Conservation (phyloP, 2,113 vertebrate species). For the Charina bottae region DNA sequence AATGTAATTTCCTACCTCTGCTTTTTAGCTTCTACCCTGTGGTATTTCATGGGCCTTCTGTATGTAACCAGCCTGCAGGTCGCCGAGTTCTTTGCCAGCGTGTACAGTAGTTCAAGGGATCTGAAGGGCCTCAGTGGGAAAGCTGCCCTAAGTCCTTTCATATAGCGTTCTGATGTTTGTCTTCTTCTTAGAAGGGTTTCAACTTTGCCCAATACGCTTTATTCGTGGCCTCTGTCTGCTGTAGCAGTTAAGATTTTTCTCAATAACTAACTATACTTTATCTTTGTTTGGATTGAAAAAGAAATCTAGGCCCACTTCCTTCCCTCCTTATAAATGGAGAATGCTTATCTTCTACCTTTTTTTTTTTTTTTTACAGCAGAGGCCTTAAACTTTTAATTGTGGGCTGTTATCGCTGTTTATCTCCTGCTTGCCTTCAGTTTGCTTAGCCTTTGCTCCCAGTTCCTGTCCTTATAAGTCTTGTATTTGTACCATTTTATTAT, state of each 20-base stretch:
- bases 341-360: neutral
- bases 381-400: neutral
- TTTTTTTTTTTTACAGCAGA: neutral
- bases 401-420: neutral
- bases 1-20: neutral
- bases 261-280: neutral
- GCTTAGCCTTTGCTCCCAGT: conserved; percentile 20
- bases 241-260: neutral
- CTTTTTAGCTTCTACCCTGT: neutral
- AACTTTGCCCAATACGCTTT: neutral
- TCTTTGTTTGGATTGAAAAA: neutral
- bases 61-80: neutral
- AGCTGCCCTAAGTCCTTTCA: neutral
- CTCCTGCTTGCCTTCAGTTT: neutral
- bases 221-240: neutral
- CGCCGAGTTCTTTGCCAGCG: neutral
- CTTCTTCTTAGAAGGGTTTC: neutral
- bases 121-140: neutral
- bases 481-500: neutral
- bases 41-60: too few relatives aligned
- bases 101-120: too few relatives aligned
- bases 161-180: neutral
- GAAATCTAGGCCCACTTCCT: neutral
- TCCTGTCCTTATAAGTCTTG: conserved; percentile 6
- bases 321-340: neutral